phyloP scores from a whole-genome alignment of 2,797 vertebrate species.

The Tolypeutes matacus region DNA sequence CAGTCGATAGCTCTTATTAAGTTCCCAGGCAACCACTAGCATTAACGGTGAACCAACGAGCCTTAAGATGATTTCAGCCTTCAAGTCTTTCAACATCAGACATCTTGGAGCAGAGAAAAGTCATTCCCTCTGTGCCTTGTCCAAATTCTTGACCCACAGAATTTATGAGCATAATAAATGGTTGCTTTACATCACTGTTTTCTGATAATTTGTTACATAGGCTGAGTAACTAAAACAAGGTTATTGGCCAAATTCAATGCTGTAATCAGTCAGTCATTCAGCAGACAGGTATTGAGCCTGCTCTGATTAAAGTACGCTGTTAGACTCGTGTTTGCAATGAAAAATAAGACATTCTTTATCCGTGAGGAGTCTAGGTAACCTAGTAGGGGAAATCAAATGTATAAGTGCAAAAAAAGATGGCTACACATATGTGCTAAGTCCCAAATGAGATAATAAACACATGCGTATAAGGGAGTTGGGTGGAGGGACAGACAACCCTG shows the following conservation, averaged over 20 bases:
- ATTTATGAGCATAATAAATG: not conserved
- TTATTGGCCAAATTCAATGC: not conserved
- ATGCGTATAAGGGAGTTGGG: not conserved
- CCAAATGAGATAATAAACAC: not conserved
- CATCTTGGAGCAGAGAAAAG: slow-evolving; percentile 10
- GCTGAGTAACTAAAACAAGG: slow-evolving; percentile 15
- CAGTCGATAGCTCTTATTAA: not conserved
- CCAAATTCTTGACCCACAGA: not conserved
- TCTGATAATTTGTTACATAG: slow-evolving; percentile 6
- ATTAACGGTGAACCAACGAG: not conserved
- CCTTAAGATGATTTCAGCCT: not conserved
- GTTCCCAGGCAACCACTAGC: not conserved
- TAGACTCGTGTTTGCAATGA: slow-evolving; percentile 14
- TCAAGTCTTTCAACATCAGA: slow-evolving; percentile 19
- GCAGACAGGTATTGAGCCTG: not conserved
- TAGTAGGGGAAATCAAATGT: slow-evolving; percentile 3
- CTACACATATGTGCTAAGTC: not conserved
- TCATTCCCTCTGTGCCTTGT: not conserved
- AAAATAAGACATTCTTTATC: not conserved
- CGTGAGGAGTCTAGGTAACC: not conserved
- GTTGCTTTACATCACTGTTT: not conserved
- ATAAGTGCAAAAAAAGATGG: not conserved
- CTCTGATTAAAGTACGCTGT: not conserved
- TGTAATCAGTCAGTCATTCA: not conserved
- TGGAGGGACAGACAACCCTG: not conserved